Percentiles rank a stretch among this genome's conserved stretches.
phyloP scores from a whole-genome alignment of 2,888 invertebrate genomes.

The Protonemura montana region DNA sequence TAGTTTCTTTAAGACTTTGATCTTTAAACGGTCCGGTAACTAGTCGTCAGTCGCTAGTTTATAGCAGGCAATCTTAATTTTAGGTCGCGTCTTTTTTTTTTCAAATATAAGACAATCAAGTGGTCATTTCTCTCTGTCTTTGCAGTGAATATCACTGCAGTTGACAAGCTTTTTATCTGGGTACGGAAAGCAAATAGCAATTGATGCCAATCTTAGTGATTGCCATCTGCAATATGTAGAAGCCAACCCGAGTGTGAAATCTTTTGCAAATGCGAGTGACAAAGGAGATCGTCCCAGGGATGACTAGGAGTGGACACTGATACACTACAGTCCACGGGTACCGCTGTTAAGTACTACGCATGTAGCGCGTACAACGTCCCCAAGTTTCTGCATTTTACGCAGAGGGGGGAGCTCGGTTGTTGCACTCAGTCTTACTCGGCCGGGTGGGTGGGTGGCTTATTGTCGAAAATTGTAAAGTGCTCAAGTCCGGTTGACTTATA shows the following conservation, averaged over 20 bases:
- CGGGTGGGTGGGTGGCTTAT: not conserved
- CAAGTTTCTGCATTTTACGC: not conserved
- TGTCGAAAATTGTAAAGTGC: conserved; percentile 8
- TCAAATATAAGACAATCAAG: too few species aligned
- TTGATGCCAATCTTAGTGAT: not conserved
- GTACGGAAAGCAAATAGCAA: not conserved
- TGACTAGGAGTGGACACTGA: not conserved
- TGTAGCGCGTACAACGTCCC: too few species aligned
- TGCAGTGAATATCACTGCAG: not conserved
- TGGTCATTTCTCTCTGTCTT: too few species aligned
- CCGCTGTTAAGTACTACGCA: too few species aligned
- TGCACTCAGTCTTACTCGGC: not conserved
- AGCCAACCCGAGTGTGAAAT: not conserved
- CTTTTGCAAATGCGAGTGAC: not conserved
- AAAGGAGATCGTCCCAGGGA: not conserved
- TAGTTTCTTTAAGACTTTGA: too few species aligned
- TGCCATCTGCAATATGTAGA: not conserved
- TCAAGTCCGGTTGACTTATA: conserved; percentile 19
- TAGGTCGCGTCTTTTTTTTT: too few species aligned
- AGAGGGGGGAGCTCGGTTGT: not conserved
- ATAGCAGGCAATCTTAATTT: too few species aligned
- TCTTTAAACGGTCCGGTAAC: too few species aligned
- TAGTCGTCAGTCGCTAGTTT: too few species aligned
- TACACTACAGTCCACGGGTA: too few species aligned
- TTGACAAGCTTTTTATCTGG: not conserved